Percentiles rank a stretch among this genome's conserved stretches.
Conservation (phyloP, 2,888 invertebrate species). For the Coelinius sp. region DNA sequence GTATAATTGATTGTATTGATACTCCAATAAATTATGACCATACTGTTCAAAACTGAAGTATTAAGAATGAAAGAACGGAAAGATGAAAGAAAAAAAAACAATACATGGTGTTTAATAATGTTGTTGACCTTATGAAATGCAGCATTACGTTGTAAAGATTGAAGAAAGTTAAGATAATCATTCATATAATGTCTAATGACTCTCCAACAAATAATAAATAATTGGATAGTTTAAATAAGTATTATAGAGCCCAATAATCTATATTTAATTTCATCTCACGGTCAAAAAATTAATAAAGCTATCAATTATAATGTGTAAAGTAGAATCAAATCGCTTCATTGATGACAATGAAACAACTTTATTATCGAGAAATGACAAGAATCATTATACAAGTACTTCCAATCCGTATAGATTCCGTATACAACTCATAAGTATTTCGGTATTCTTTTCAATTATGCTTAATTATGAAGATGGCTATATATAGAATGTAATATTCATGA, state of each 20-base stretch:
- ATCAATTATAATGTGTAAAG: no score
- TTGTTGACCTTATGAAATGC: slow-evolving; percentile 67
- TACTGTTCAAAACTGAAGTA: slow-evolving; percentile 61
- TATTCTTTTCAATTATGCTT: neutral
- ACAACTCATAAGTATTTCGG: neutral
- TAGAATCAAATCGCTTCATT: neutral
- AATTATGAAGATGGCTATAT: neutral
- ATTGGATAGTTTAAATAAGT: no score
- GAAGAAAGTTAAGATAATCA: slow-evolving; percentile 67
- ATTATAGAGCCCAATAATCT: no score
- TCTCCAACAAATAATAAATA: no score
- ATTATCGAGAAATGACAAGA: slow-evolving; percentile 48
- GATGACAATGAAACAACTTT: slow-evolving; percentile 38
- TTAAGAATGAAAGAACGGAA: slow-evolving; percentile 60
- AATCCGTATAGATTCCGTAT: neutral
- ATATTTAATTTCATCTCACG: no score
- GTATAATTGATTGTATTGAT: slow-evolving; percentile 63
- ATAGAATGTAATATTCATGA: neutral
- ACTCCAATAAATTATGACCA: slow-evolving; percentile 64
- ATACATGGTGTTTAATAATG: slow-evolving; percentile 69
- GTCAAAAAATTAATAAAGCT: no score
- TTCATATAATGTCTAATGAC: no score
- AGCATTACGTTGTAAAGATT: slow-evolving; percentile 68
- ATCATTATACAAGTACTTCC: slow-evolving; percentile 33
- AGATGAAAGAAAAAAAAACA: slow-evolving; percentile 63